Base-by-base conservation (phyloP, 2,797 vertebrate species). In the Sciaenops ocellatus region DNA sequence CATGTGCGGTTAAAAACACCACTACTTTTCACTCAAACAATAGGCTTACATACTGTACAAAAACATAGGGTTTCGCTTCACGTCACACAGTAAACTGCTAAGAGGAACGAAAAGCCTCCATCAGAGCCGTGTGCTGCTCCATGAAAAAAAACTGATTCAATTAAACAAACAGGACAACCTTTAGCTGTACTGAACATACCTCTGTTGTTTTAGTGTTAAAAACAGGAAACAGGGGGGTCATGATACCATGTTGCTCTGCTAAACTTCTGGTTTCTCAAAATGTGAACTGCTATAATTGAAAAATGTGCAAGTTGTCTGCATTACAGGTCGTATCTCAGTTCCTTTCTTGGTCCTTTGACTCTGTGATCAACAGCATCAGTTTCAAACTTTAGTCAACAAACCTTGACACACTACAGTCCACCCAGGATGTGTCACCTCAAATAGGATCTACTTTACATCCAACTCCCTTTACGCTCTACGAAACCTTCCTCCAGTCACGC, bases 151-250 rank as follows among this genome's bases (percentile, higher is more conserved):
- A 73, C 34, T 51, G 55, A 38, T 38, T 38, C 34, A 65, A 65
- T 38, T 42, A 24, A 81, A 73, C 41, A 62, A 63, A 60, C 48
- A 64, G 20, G 17, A 46, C 18, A 30, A 70, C 17, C n/a, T 81
- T 61, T 51, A 73, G 41, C 62, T 46, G 26, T 20, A 56, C 50
- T 61, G 41, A 78, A 84, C 83, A 88, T 18, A 85, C 42, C 24
- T 16, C 1, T 2, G 30, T 18, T 50, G 42, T 61, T 70, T 47
- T 24, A 20, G 22, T 28, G 8, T 38, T 68, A 54, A 71, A 73
- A 86, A 85, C 82, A 86, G 85, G 85, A 90, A 90, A 76, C 28
- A 42, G 56, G 30, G 73, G 63, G 76, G 67, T 77, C 24, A 67
- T 11, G 56, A 72, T 66, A 41, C 11, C 56, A 74, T 22, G n/a